phyloP scores from a whole-genome alignment of 2,797 vertebrate species.

The Alectoris magna region DNA sequence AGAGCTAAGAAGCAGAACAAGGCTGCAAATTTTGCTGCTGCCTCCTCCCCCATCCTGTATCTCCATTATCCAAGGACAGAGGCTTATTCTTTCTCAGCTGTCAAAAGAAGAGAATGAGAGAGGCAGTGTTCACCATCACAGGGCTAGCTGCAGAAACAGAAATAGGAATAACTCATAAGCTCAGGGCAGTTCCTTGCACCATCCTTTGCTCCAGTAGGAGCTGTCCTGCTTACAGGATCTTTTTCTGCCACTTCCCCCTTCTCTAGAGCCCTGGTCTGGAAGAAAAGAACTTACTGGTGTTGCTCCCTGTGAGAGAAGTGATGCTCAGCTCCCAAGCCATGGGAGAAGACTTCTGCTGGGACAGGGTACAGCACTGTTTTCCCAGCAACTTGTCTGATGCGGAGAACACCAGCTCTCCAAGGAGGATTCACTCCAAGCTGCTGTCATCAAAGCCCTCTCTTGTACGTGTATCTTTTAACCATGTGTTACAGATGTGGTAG shows the following conservation, averaged over 20 bases:
- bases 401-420: slow-evolving; percentile 91
- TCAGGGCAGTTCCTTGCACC: background rate
- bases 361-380: slow-evolving; percentile 91
- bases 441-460: slow-evolving; percentile 95
- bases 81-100: background rate
- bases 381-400: slow-evolving; percentile 87
- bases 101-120: background rate
- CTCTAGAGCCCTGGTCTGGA: background rate
- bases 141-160: background rate
- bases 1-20: background rate
- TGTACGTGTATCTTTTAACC: slow-evolving; percentile 52
- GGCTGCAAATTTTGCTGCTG: background rate
- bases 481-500: rapidly evolving
- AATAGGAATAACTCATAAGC: background rate
- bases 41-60: background rate
- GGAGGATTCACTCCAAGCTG: slow-evolving; percentile 93
- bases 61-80: background rate
- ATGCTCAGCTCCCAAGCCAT: slow-evolving; percentile 86
- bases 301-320: slow-evolving; percentile 88
- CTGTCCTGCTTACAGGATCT: background rate
- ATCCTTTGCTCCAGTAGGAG: background rate
- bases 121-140: rapidly evolving
- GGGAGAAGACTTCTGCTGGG: slow-evolving; percentile 93
- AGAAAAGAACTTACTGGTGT: slow-evolving; percentile 80
- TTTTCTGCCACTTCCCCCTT: background rate